Conservation (phyloP, 2,888 invertebrate genomes). For the Megamerina dolium region DNA sequence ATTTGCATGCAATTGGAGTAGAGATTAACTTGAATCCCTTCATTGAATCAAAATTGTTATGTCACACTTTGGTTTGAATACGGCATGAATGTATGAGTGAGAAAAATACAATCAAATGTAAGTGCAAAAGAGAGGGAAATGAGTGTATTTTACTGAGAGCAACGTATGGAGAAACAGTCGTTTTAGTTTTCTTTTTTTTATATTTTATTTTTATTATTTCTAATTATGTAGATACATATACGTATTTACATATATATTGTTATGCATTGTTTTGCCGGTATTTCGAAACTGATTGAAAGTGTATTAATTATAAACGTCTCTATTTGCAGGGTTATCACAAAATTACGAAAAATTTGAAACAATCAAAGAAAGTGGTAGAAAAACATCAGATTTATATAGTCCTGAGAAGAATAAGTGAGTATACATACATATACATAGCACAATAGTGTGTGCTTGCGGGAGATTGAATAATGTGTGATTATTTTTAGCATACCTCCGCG, state of each 20-base stretch:
- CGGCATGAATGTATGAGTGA: background rate
- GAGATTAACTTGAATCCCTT: conserved; percentile 11
- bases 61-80: conserved; percentile 29
- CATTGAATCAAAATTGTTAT: conserved; percentile 31
- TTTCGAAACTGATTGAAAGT: no score
- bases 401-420: conserved; percentile 62
- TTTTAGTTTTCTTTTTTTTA: no score
- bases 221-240: no score
- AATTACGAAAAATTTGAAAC: conserved; percentile 74
- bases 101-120: conserved; percentile 7
- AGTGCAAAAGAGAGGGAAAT: background rate
- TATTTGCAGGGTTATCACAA: no score
- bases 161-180: conserved; percentile 1
- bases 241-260: conserved; percentile 14
- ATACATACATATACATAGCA: conserved; percentile 8
- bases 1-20: conserved; percentile 6
- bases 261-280: conserved; percentile 58
- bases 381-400: conserved; percentile 61
- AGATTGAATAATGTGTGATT: background rate
- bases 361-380: conserved; percentile 64
- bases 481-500: conserved; percentile 64
- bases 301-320: no score
- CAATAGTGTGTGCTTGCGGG: no score
- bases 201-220: no score
- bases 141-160: background rate